These are phyloP conservation scores for Netelia fuscicornis DNA, from an alignment of 2,888 invertebrate genomes.

Conservation along the genomic window DNA sequence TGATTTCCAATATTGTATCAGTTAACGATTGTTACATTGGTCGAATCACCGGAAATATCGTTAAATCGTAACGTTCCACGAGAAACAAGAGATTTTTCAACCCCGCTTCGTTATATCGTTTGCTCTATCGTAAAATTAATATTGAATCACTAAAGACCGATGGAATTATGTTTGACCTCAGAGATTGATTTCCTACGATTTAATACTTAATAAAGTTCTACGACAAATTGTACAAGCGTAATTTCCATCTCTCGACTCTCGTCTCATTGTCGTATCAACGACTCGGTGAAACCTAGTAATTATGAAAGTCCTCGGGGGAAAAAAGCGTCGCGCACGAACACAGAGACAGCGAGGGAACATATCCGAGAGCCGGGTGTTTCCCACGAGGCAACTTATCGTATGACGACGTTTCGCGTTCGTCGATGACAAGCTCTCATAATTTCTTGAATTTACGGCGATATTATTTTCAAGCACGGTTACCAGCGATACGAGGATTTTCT, in stretches of 20 bases:
- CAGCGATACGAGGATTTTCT: constrained; percentile 9
- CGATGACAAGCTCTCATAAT: constrained; percentile 30
- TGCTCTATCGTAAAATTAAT: neutral
- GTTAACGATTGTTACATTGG: too few relatives aligned
- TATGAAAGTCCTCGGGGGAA: constrained; percentile 44
- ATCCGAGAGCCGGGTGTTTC: constrained; percentile 5
- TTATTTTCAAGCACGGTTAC: constrained; percentile 9
- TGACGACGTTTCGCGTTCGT: constrained; percentile 34
- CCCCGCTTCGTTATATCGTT: neutral
- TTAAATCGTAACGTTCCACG: neutral
- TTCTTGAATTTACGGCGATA: constrained; percentile 35
- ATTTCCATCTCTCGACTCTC: neutral
- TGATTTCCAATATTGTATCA: too few relatives aligned
- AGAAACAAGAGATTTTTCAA: neutral
- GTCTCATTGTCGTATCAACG: constrained; percentile 16
- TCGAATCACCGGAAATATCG: too few relatives aligned
- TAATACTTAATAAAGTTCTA: neutral
- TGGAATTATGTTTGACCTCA: neutral
- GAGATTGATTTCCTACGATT: neutral
- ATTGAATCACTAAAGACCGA: neutral
- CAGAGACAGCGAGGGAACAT: constrained; percentile 13
- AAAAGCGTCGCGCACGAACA: constrained; percentile 12
- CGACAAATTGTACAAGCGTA: neutral
- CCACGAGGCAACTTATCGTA: constrained; percentile 29
- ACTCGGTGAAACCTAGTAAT: constrained; percentile 52